Conservation (phyloP, 2,113 vertebrate species). For the Isurus oxyrinchus region DNA sequence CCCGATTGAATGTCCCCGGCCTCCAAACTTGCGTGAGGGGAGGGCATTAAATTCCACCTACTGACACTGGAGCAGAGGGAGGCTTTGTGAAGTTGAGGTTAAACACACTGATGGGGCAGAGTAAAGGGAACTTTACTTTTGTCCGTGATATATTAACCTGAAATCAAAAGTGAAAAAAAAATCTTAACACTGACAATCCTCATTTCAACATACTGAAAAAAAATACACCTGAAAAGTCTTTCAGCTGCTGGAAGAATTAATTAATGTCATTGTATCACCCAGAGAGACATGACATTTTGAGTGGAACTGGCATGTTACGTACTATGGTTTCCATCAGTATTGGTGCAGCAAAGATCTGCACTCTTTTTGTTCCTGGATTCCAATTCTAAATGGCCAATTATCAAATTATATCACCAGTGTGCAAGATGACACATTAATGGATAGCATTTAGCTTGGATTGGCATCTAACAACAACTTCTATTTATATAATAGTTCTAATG, state of each 20-base stretch:
- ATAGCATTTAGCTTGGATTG: background rate
- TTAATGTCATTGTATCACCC: background rate
- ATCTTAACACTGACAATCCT: background rate
- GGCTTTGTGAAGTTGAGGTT: background rate
- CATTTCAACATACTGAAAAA: background rate
- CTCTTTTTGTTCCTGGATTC: background rate
- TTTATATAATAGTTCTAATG: background rate
- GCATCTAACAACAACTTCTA: background rate
- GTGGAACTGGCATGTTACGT: background rate
- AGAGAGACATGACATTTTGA: background rate
- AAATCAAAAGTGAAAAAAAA: background rate
- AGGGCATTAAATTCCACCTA: too few relatives aligned
- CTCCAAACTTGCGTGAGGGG: too few relatives aligned
- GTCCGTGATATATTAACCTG: background rate
- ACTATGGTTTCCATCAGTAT: background rate
- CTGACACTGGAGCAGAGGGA: background rate
- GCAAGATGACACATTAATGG: background rate
- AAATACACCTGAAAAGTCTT: background rate
- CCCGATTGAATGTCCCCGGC: too few relatives aligned
- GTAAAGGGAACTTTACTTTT: background rate
- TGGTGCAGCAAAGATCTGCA: background rate
- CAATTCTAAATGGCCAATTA: background rate
- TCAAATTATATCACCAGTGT: background rate
- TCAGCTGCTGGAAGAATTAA: background rate
- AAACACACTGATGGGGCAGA: background rate